Conservation (phyloP, 2,113 vertebrate species). For the Cavia porcellus region DNA sequence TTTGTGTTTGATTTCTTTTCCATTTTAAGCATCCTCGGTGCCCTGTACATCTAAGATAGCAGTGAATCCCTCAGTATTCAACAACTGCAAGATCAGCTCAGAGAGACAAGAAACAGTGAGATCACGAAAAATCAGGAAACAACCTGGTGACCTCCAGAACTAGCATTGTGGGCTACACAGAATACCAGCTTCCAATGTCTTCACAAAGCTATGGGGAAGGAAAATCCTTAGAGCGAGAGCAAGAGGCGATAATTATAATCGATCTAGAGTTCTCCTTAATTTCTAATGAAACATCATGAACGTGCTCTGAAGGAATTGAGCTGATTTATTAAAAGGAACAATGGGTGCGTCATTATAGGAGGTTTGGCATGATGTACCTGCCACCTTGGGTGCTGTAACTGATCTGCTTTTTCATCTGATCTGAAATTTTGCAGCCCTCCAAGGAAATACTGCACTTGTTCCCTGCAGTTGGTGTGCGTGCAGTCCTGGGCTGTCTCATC, state of each 20-base stretch:
- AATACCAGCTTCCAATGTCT: too few species aligned
- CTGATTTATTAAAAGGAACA: not conserved
- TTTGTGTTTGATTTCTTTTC: not conserved
- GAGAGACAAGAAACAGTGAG: not conserved
- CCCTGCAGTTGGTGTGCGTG: too few species aligned
- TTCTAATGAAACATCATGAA: not conserved
- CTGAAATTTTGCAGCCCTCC: not conserved
- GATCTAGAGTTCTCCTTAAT: not conserved
- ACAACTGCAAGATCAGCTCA: not conserved
- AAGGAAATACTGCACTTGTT: rapidly evolving
- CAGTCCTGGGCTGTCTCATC: rapidly evolving
- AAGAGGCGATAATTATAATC: not conserved
- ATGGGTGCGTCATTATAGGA: not conserved
- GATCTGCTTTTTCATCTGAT: not conserved
- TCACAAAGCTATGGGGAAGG: not conserved
- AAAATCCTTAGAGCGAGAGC: not conserved
- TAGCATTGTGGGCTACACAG: not conserved
- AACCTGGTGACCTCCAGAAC: not conserved
- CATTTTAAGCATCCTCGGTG: not conserved
- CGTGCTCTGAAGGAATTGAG: not conserved
- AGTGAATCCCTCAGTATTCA: not conserved
- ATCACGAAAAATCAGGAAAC: not conserved
- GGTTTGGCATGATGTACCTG: not conserved
- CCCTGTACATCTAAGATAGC: not conserved
- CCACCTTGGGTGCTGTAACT: not conserved